Percentiles rank a stretch among this genome's conserved stretches.
phyloP scores from a whole-genome alignment of 2,113 vertebrate genomes.

The Panthera uncia region DNA sequence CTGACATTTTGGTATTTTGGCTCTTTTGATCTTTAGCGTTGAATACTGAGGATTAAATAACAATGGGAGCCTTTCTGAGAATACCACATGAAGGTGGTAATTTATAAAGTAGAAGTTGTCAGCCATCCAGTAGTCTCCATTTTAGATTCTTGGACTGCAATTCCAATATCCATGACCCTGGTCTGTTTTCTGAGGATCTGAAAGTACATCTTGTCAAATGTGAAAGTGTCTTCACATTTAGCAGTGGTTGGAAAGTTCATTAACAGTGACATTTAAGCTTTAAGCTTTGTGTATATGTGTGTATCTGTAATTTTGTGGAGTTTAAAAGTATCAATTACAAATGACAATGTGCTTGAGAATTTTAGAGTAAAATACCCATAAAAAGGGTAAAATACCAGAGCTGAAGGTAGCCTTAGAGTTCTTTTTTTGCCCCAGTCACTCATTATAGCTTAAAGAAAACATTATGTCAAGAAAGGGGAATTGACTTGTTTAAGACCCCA shows the following conservation, averaged over 20 bases:
- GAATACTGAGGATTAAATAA: neutral
- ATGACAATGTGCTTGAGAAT: neutral
- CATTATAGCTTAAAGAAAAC: neutral
- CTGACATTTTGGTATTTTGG: slow-evolving; percentile 30
- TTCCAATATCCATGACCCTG: neutral
- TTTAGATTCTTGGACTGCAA: neutral
- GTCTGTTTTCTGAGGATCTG: neutral
- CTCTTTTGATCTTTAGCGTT: slow-evolving; percentile 49
- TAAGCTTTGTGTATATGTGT: neutral
- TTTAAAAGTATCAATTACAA: neutral
- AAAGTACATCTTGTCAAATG: neutral
- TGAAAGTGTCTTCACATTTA: neutral
- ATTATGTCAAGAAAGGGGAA: neutral
- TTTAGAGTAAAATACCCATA: neutral
- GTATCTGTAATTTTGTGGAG: neutral
- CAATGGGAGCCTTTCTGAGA: neutral
- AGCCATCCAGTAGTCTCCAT: neutral
- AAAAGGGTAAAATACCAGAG: neutral
- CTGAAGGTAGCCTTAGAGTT: neutral
- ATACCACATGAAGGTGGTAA: neutral
- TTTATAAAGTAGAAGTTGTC: neutral
- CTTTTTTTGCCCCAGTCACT: neutral
- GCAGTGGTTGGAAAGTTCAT: neutral
- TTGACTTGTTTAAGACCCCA: neutral
- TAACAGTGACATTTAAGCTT: neutral